Conservation (phyloP, 2,797 vertebrate genomes). For the Cuniculus paca region DNA sequence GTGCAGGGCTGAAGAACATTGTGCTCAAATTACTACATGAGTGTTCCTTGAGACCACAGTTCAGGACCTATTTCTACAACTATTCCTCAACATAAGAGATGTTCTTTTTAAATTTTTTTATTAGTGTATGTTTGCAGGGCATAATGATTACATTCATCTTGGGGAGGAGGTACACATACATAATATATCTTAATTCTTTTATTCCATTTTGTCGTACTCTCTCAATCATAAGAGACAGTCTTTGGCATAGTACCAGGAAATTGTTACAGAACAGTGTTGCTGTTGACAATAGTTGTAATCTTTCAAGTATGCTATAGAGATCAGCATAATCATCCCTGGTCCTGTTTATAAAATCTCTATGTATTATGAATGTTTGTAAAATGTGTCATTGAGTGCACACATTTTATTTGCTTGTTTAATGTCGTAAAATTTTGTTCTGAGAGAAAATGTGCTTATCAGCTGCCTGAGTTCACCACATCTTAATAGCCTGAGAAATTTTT, state of each 20-base stretch:
- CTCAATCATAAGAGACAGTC: not conserved
- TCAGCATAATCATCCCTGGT: not conserved
- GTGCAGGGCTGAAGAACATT: not conserved
- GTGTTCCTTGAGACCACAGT: not conserved
- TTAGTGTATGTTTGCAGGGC: not conserved
- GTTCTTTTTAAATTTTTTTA: not conserved
- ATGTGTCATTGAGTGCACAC: slow-evolving; percentile 19
- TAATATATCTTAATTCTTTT: not conserved
- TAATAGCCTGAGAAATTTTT: slow-evolving; percentile 3
- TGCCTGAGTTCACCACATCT: not conserved
- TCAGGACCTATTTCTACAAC: not conserved
- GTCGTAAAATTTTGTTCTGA: not conserved
- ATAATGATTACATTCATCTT: not conserved
- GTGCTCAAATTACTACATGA: not conserved
- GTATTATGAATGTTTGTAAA: not conserved
- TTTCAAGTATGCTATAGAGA: not conserved
- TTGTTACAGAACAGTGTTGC: not conserved
- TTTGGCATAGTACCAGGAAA: not conserved
- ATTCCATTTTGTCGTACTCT: not conserved
- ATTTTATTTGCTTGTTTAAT: not conserved
- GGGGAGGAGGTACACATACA: not conserved
- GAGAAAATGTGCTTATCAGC: slow-evolving; percentile 7
- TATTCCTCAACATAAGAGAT: not conserved
- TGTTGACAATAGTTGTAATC: not conserved
- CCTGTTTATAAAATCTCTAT: slow-evolving; percentile 7